Evolutionary conservation across 1,140 invertebrate genomes (phyloP).

Genomic region (Nomia melanderi): DNA sequence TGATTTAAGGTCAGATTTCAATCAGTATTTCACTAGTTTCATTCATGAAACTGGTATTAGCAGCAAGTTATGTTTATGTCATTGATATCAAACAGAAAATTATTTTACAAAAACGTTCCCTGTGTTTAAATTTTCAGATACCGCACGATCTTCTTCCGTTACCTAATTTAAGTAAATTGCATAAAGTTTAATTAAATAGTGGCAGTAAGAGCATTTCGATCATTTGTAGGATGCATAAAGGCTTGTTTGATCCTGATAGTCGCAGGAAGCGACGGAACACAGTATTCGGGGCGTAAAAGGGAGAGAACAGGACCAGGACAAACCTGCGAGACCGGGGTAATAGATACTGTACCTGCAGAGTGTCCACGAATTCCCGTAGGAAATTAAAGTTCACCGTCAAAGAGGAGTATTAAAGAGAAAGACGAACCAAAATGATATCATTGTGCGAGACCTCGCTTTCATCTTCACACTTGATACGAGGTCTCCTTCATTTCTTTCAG

Average conservation of each 20-base stretch:
- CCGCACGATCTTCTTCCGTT: too few relatives aligned
- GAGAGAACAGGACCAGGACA: not conserved
- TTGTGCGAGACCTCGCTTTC: not conserved
- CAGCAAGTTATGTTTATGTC: too few relatives aligned
- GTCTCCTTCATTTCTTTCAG: not conserved
- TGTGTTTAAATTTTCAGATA: too few relatives aligned
- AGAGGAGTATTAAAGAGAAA: conserved; percentile 18
- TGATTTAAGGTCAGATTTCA: too few relatives aligned
- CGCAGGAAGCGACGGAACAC: not conserved
- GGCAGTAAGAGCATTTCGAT: not conserved
- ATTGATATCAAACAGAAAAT: too few relatives aligned
- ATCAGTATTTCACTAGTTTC: too few relatives aligned
- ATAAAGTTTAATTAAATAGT: too few relatives aligned
- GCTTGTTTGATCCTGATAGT: not conserved
- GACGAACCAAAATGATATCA: conserved; percentile 1
- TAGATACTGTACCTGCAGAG: conserved; percentile 10
- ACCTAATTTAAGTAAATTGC: too few relatives aligned
- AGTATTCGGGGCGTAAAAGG: not conserved
- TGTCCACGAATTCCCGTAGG: conserved; percentile 33
- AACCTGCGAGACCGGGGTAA: conserved; percentile 15
- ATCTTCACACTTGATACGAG: not conserved
- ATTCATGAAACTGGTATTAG: too few relatives aligned
- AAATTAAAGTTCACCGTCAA: conserved; percentile 37
- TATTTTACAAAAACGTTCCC: too few relatives aligned
- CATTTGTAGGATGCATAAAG: conserved; percentile 1